Evolutionary conservation across 2,888 invertebrate genomes (phyloP).

Genomic region (Unio pictorum): DNA sequence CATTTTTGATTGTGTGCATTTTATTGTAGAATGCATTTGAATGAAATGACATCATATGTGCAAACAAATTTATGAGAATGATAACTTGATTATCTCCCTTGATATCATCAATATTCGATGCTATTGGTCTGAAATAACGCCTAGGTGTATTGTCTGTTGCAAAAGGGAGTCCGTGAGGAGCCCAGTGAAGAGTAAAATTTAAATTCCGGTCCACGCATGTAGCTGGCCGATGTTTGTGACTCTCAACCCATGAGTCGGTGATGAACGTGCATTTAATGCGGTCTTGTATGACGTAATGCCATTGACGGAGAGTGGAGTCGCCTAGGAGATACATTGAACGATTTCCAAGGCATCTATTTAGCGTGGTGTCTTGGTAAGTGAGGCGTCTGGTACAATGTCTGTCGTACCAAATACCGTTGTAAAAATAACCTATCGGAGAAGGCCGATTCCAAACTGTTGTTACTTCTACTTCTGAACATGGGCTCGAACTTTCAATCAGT

Average conservation of each 20-base stretch:
- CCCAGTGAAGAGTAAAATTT: constrained; percentile 21
- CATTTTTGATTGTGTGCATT: constrained; percentile 15
- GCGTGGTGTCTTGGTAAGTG: background rate
- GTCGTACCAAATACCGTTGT: constrained; percentile 8
- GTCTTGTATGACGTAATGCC: constrained; percentile 13
- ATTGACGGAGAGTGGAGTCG: constrained; percentile 25
- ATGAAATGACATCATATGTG: constrained; percentile 23
- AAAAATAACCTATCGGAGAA: constrained; percentile 15
- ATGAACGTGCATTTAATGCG: constrained; percentile 16
- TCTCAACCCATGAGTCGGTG: constrained; percentile 20
- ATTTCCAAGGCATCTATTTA: constrained; percentile 11
- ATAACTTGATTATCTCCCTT: constrained; percentile 14
- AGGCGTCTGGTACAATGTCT: constrained; percentile 2
- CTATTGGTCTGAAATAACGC: constrained; percentile 21
- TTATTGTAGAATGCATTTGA: constrained; percentile 20
- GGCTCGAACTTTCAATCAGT: background rate
- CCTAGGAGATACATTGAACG: constrained; percentile 17
- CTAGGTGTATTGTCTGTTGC: constrained; percentile 22
- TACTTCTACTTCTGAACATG: constrained; percentile 1
- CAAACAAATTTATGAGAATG: constrained; percentile 10
- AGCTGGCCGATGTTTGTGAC: constrained; percentile 25
- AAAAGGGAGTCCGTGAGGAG: constrained; percentile 28
- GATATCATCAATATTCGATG: constrained; percentile 14
- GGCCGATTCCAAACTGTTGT: constrained; percentile 6
- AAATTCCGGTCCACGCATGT: constrained; percentile 12